A percentile compares a stretch with the other conserved stretches of the same genome.
phyloP scores from a whole-genome alignment of 2,797 vertebrate genomes.

The Smutsia temminckii region DNA sequence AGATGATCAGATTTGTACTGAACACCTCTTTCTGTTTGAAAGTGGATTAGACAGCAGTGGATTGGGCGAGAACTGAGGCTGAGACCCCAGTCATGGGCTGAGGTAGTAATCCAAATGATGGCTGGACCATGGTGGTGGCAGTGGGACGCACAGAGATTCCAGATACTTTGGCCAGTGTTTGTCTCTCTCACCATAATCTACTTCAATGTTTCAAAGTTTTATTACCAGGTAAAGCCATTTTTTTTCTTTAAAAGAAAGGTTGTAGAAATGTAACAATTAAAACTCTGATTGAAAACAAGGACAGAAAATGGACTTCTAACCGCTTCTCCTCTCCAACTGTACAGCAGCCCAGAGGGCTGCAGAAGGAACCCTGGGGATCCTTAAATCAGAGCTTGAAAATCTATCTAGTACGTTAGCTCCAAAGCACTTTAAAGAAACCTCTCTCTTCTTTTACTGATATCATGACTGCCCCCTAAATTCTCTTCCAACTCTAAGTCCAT shows the following conservation, averaged over 20 bases:
- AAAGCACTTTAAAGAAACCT: background rate
- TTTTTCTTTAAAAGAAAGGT: background rate
- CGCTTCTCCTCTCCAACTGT: background rate
- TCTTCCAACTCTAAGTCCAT: background rate
- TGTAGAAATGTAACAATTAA: background rate
- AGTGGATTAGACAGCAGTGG: background rate
- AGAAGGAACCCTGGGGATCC: background rate
- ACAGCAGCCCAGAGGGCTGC: background rate
- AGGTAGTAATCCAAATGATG: background rate
- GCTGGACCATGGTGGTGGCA: background rate
- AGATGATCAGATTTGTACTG: background rate
- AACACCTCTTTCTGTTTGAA: background rate
- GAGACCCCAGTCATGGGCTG: background rate
- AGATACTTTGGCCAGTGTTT: background rate
- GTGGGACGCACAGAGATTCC: background rate
- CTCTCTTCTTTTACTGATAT: background rate
- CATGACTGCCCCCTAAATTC: background rate
- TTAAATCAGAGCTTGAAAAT: background rate
- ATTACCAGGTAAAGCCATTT: background rate
- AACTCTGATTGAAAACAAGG: background rate
- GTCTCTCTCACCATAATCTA: background rate
- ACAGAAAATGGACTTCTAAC: background rate
- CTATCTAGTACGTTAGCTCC: background rate
- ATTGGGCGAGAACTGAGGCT: background rate
- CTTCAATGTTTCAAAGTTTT: constrained; percentile 5